phyloP scores from a whole-genome alignment of 2,113 vertebrate genomes.

The Edolisoma coerulescens region DNA sequence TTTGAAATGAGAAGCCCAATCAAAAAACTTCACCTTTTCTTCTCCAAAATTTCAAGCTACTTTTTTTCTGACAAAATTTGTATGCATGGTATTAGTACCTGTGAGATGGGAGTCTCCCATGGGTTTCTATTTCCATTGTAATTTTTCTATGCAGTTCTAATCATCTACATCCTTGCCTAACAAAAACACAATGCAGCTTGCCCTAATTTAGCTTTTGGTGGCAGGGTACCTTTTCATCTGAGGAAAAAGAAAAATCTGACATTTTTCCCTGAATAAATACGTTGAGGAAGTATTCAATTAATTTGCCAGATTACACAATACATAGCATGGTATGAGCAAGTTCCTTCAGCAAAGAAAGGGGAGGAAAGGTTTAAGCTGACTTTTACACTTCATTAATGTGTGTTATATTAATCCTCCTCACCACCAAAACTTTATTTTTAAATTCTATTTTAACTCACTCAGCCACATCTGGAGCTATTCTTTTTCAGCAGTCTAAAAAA shows the following conservation, averaged over 20 bases:
- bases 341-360: not conserved
- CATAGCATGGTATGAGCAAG: fast-evolving
- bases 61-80: not conserved
- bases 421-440: not conserved
- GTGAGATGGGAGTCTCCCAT: not conserved
- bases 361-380: not conserved
- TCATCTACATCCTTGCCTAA: not conserved
- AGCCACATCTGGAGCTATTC: not conserved
- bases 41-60: not conserved
- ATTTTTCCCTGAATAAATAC: not conserved
- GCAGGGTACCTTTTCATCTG: not conserved
- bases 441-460: not conserved
- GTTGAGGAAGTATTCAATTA: not conserved
- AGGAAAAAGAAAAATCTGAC: not conserved
- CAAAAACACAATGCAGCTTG: not conserved
- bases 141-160: not conserved
- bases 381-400: not conserved
- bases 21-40: not conserved
- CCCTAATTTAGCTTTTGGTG: not conserved
- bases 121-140: not conserved
- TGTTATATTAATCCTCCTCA: not conserved
- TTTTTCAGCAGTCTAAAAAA: not conserved
- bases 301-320: not conserved
- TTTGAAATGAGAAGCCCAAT: not conserved
- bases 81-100: not conserved